Conservation (phyloP, 2,113 vertebrate genomes). For the Ariopsis seemanni region DNA sequence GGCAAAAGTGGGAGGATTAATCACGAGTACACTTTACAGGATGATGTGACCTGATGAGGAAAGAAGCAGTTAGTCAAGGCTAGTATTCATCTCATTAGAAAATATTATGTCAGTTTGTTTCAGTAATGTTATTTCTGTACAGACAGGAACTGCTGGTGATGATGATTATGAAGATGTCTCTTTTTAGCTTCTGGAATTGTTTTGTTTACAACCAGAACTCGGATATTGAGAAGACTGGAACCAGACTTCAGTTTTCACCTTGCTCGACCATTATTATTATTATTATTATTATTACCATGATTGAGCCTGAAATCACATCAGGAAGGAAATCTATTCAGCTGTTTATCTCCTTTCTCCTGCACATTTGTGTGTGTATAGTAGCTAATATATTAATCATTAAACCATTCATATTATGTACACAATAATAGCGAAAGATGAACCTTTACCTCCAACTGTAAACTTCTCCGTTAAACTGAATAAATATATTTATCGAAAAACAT, state of each 20-base stretch:
- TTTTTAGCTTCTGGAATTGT: not conserved
- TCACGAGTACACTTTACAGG: not conserved
- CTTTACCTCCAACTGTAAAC: not conserved
- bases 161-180: not conserved
- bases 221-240: not conserved
- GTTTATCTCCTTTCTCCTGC: not conserved
- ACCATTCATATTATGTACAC: not conserved
- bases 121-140: not conserved
- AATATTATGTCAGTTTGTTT: not conserved
- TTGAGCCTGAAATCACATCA: not conserved
- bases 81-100: not conserved
- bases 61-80: not conserved
- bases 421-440: not conserved
- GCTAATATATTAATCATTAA: not conserved
- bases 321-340: not conserved
- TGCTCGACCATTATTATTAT: not conserved
- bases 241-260: not conserved
- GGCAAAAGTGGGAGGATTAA: not conserved
- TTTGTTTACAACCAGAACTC: not conserved
- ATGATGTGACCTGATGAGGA: not conserved
- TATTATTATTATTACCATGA: not conserved
- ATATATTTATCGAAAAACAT: conserved; percentile 3
- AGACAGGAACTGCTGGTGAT: not conserved
- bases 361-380: not conserved
- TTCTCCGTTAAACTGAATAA: not conserved